Evolutionary conservation across 2,888 invertebrate species (phyloP), one percentile per base, ranked within the genome.

Genomic region (Amblyjoppa proteus): DNA sequence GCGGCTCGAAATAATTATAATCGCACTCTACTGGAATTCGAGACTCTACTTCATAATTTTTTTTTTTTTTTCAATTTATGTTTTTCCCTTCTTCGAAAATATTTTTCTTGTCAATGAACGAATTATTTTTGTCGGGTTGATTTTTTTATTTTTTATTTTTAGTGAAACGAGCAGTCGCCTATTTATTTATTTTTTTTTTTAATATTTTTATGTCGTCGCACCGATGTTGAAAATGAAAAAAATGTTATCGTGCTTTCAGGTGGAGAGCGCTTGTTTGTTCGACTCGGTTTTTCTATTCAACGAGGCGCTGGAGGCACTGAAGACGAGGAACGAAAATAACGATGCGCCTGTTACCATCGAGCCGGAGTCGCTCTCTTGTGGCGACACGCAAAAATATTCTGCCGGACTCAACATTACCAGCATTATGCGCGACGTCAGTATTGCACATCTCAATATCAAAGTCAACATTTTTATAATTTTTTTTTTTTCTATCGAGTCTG

Each of bases 251-350:
- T 77, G 45, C 5, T 69, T 82, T 51, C 94, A 96, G 95, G 95
- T 97, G 31, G 96, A 97, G 92, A 96, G 97, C 84, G 98, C 98
- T 20, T 94, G 99, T 85, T 95, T 98, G 83, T 97, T 97, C 91
- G 99, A 99, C 93, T 97, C 98, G 0, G 97, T 99, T 25, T 95
- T 96, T 87, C 94, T 98, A 86, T 97, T 98, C 92, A 96, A 97
- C 77, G 95, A 96, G 90, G 97, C 97, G 38, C 93, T 98, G 80
- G 96, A 96, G 88, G 96, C 96, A 89, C 91, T 97, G n/a, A 94
- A 95, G 79, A 94, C 94, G 49, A 84, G 90, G 81, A 90, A 91
- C 9, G 88, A 90, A 20, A 89, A 91, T 38, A 83, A 85, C 11
- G 85, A 84, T 64, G 2, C 69, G n/a, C 81, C 34, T 20, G 34